These are phyloP conservation scores for Laupala kohalensis DNA, from an alignment of 1,140 invertebrate species.

Conservation along the genomic window DNA sequence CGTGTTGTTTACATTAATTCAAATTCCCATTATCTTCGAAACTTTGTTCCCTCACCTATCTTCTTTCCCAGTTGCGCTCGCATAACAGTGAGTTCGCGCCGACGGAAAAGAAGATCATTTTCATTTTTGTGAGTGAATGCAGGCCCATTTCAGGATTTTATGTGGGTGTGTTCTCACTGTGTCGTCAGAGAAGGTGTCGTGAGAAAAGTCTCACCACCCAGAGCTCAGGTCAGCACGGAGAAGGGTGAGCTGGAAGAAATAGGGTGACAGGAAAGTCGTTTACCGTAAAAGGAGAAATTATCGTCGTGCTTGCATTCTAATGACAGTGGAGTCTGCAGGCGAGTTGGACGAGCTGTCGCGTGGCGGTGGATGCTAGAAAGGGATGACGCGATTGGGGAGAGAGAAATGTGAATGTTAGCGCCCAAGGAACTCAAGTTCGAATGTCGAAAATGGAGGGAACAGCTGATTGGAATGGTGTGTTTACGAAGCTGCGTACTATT, in stretches of 20 bases:
- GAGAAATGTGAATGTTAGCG: not conserved
- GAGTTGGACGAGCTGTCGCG: not conserved
- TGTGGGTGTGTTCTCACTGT: too few species aligned
- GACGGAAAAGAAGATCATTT: too few species aligned
- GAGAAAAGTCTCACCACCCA: too few species aligned
- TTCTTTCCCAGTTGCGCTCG: too few species aligned
- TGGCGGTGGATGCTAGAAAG: too few species aligned
- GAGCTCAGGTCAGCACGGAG: not conserved
- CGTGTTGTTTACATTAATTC: too few species aligned
- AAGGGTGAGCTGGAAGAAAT: not conserved
- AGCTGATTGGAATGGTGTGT: not conserved
- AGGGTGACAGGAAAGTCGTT: constrained; percentile 1
- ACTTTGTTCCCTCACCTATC: too few species aligned
- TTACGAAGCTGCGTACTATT: not conserved
- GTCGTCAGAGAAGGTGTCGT: too few species aligned
- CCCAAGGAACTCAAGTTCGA: not conserved
- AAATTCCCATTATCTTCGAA: too few species aligned
- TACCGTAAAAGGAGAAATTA: constrained; percentile 6
- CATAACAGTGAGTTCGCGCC: too few species aligned
- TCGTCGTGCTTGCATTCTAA: not conserved
- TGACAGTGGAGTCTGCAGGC: not conserved
- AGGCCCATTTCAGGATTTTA: too few species aligned
- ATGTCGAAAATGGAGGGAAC: not conserved
- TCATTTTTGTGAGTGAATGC: too few species aligned
- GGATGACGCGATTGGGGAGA: not conserved